Percentiles rank a stretch among this genome's conserved stretches.
phyloP scores from a whole-genome alignment of 37 sponge, comb jelly and placozoan species.

The Aphrocallistes beatrix region DNA sequence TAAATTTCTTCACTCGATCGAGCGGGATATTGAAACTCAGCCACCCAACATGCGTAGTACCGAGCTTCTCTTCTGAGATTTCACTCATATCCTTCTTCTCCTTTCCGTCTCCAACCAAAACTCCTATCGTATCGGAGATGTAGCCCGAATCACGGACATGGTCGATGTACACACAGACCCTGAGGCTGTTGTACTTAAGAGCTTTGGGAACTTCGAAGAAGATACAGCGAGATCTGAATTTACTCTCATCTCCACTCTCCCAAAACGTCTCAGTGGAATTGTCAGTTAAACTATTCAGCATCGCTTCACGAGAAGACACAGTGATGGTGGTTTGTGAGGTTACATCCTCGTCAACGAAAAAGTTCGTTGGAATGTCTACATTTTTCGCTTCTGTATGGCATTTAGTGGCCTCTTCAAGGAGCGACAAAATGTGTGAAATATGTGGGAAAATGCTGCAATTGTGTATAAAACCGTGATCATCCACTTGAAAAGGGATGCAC shows the following conservation, averaged over 20 bases:
- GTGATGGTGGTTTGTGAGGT: conserved; percentile 35
- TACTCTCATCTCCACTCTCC: conserved; percentile 73
- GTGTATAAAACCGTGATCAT: conserved; percentile 89
- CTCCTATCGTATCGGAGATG: neutral
- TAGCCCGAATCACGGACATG: conserved; percentile 59
- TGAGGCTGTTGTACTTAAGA: neutral
- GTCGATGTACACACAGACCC: conserved; percentile 62
- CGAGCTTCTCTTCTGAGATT: neutral
- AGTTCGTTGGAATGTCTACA: neutral
- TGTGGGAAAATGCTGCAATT: conserved; percentile 78
- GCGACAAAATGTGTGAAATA: conserved; percentile 74
- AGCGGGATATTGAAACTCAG: neutral
- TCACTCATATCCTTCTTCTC: conserved; percentile 2
- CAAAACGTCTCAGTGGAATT: conserved; percentile 93
- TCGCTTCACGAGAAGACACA: conserved; percentile 72
- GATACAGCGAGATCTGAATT: neutral
- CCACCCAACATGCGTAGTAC: conserved; percentile 18
- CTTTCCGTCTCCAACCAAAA: neutral
- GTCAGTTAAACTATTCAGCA: conserved; percentile 73
- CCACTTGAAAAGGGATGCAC: conserved; percentile 75
- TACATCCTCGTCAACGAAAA: conserved; percentile 31
- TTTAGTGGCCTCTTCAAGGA: conserved; percentile 43
- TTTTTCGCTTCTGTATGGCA: neutral
- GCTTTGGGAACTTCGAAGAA: neutral
- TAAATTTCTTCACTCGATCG: neutral